Base-by-base conservation (phyloP, 2,113 vertebrate genomes). In the Anoura caudifer region DNA sequence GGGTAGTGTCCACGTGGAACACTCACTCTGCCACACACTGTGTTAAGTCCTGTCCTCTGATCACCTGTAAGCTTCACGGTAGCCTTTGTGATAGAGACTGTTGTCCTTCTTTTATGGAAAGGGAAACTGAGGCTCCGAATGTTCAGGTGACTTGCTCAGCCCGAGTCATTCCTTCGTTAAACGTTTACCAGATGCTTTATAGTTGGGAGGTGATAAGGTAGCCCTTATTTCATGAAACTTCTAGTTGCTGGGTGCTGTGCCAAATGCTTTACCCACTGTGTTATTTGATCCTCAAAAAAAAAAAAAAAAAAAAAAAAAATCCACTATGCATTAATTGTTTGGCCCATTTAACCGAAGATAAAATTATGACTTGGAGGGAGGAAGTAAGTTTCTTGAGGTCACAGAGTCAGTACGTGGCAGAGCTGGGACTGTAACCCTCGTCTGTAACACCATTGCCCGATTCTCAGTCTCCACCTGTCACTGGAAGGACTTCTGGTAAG, bases 341-440 rank as follows among this genome's bases (percentile, higher is more conserved):
- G 86, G 38, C 47, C 26, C 38, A 14, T 38, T 88, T 70, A 77
- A 43, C 54, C 61, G n/a, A 87, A 86, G 33, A 77, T 10, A 73
- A 92, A 87, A 81, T 80, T 31, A 43, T 81, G 72, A 26, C 13
- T 90, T 26, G 15, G 84, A 91, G 43, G 75, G 75, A 26, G 16
- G 33, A 86, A 38, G 7, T 59, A 61, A 56, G 52, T 79, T 97
- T 43, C 83, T 20, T 31, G 26, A 89, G 61, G 61, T 63, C 59
- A n/a, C 43, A 56, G 1, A 22, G 41, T 73, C 16, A 67, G 28
- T 59, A 31, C 33, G 8, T 43, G n/a, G 26, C 52, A 20, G 19
- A 22, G n/a, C 47, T 81, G 38, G 20, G 50, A 26, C 67, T 88
- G 41, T 76, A n/a, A 50, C 38, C 31, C 56, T 4, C n/a, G 52